phyloP scores from a whole-genome alignment of 2,888 invertebrate species.

The Drosophila paramelanica region DNA sequence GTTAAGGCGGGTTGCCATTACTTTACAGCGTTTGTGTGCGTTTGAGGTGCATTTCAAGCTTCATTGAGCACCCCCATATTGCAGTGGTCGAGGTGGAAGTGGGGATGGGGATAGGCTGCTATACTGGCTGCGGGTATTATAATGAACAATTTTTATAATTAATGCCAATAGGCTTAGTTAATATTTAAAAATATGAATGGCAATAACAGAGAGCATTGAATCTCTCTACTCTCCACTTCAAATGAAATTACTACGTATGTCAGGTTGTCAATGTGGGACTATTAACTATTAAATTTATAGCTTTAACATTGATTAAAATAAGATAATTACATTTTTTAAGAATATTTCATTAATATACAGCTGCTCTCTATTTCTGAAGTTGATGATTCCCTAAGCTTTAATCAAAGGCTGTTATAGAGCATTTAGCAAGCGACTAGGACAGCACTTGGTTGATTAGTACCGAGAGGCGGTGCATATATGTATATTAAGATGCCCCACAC shows the following conservation, averaged over 20 bases:
- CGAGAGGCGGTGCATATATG: background rate
- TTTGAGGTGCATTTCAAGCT: slow-evolving; percentile 53
- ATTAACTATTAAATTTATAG: background rate
- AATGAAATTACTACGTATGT: background rate
- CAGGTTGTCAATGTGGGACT: too few relatives aligned
- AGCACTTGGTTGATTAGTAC: too few relatives aligned
- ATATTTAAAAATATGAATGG: background rate
- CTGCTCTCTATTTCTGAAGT: too few relatives aligned
- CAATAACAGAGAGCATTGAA: background rate
- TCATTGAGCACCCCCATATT: slow-evolving; percentile 42
- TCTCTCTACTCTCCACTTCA: background rate
- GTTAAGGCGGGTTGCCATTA: slow-evolving; percentile 62
- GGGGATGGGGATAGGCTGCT: background rate
- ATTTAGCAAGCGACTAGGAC: background rate
- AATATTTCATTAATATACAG: background rate
- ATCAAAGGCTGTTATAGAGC: background rate
- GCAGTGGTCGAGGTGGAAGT: background rate
- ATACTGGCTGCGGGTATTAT: slow-evolving; percentile 2
- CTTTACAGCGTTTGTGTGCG: slow-evolving; percentile 37
- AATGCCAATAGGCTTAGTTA: slow-evolving; percentile 3
- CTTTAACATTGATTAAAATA: background rate
- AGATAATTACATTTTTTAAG: background rate
- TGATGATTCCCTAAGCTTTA: too few relatives aligned
- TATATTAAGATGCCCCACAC: slow-evolving; percentile 7
- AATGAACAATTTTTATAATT: slow-evolving; percentile 26